Evolutionary conservation across 2,113 vertebrate genomes (phyloP), one percentile per base, ranked within the genome.

Genomic region (Nettapus auritus): DNA sequence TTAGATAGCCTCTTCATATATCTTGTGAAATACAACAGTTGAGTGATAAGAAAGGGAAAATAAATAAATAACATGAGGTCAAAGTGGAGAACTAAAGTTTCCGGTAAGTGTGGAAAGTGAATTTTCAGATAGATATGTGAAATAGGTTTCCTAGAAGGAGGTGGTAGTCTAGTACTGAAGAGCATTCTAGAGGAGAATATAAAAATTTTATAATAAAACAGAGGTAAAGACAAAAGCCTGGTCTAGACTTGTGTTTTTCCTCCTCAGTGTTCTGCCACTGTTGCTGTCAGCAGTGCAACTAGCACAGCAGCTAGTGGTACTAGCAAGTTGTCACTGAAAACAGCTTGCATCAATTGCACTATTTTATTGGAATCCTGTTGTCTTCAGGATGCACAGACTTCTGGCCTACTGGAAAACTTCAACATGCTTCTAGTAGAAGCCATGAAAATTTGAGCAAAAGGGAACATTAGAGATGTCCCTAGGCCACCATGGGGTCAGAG

Each of bases 401-500:
- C 25, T 67, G 64, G 4, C 42, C 42, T 56, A 1, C 31, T 69
- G 44, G 22, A 50, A 44, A 82, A 50, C 36, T 16, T 36, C 31
- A 56, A 22, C 3, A 1, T 56, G 31, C 57, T 77, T 77, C 40
- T 74, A 25, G 23, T 29, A 74, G 9, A n/a, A 42, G 13, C n/a
- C 9, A 4, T 42, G 81, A 62, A 67, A 71, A 60, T 20, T 17
- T 1, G 3, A 9, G 33, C 23, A 44, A 48, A 73, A 77, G 33
- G 2, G 5, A 20, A 12, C 40, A 34, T 33, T 1, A 8, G 34
- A 71, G 31, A 21, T 80, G 7, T 59, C 23, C 16, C 4, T 16
- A 31, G 40, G 44, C 19, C 1, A 0, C 36, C 0, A 0, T 18
- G 46, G 11, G 3, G 6, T 13, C 29, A 14, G 75, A 48, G 28